Base-by-base conservation (phyloP, 2,113 vertebrate species). In the Phocoena sinus region DNA sequence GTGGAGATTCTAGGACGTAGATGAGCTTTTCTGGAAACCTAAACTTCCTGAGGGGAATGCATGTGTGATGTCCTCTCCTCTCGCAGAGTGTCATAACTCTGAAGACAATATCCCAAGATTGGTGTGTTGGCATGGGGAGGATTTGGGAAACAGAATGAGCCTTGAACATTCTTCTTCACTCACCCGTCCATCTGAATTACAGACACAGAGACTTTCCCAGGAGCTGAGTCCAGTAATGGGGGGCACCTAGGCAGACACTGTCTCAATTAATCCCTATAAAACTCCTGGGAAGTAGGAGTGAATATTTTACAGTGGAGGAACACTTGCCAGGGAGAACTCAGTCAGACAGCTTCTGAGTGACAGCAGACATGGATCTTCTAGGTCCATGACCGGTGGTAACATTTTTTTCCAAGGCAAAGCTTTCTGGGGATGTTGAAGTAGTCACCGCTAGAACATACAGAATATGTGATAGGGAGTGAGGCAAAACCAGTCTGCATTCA, bases 291-390 rank as follows among this genome's bases (percentile, higher is more conserved):
- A 23, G 18, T 20, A 25, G 56, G 17, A 31, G 21, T 76, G 36
- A 4, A 1, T 6, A 1, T 33, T 62, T 3, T 26, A 6, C 9
- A 20, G 12, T 2, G 21, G 18, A 76, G 41, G 31, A 65, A 25
- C 18, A 11, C 0, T 0, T 0, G 11, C 31, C 58, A 17, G 2
- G 20, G 41, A 31, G 21, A 41, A 13, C 26, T n/a, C 26, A 62
- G 58, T 38, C 26, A 8, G 2, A 10, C 0, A 10, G 3, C 56
- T 63, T 44, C 44, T 68, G 23, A 41, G 67, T 15, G 47, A 67
- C 76, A 50, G 14, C 47, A 38, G 28, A 79, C 26, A 38, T 33
- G 13, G 14, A 38, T 53, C 28, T 56, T 82, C 47, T n/a, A 25
- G 58, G 21, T 58, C 93, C 33, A 9, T 8, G 41, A n/a, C 6